Evolutionary conservation across 2,797 vertebrate species (phyloP), one percentile per base, ranked within the genome.

Genomic region (Pagetopsis macropterus): DNA sequence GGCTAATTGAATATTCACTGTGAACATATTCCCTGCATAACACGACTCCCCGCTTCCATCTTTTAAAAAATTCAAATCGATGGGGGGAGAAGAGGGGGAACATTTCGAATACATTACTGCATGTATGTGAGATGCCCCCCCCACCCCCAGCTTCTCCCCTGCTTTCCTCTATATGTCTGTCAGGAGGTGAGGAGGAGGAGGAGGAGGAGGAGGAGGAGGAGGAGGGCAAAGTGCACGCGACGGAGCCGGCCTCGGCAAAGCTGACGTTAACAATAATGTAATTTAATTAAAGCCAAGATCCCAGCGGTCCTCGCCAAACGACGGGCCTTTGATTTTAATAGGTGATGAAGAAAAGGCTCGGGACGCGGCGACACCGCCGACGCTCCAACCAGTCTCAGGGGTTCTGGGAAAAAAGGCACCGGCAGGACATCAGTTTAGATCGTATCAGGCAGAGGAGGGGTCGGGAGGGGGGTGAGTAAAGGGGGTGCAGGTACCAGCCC

Each of bases 211-310:
- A 76, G 79, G 82, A 80, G 83, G 84, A 21, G 82, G 84, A 76
- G 79, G 82, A 80, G 83, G 84, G 74, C 76, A 75, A 79, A 91
- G 89, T 78, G 89, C 84, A 84, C 60, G 81, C 85, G 85, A 87
- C 87, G 81, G 85, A 81, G 75, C 64, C 48, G 82, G 83, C 82
- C 90, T 72, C 82, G 43, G 82, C 84, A 60, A 76, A 83, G 89
- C 92, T 95, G 94, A 94, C 94, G 92, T 94, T 95, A 94, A 95
- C 94, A 95, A 92, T 95, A 94, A 95, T 94, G 92, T 93, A 91
- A 93, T 91, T 93, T 95, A 95, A 95, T 95, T 94, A 94, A 94
- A 93, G 89, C 83, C 72, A 46, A 72, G 89, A 91, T 91, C 90
- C 84, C 83, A 54, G 80, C 88, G 79, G 68, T 87, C 76, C 65